Conservation (phyloP, 2,113 vertebrate species). For the Chloebia gouldiae region DNA sequence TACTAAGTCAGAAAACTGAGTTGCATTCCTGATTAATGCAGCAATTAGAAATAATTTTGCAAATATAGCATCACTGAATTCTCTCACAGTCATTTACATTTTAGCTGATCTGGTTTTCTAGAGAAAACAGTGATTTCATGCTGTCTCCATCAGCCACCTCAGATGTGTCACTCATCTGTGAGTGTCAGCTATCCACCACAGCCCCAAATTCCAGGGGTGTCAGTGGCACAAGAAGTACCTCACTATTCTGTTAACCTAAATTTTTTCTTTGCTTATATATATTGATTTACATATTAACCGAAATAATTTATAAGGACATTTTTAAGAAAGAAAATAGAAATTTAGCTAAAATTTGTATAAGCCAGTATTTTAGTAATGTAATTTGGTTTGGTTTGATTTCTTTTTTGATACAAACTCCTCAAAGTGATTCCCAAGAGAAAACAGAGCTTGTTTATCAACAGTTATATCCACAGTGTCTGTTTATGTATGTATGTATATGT, state of each 20-base stretch:
- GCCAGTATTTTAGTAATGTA: not conserved
- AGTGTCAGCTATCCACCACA: no score
- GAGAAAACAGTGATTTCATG: not conserved
- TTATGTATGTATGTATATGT: not conserved
- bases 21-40: not conserved
- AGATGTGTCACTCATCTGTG: accelerated
- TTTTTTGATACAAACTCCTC: not conserved
- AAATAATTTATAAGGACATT: not conserved
- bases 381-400: not conserved
- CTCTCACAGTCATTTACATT: not conserved
- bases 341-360: not conserved
- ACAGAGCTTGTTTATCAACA: not conserved
- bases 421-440: not conserved
- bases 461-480: not conserved
- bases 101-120: not conserved
- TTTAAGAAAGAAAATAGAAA: not conserved
- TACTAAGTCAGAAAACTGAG: not conserved
- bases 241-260: not conserved
- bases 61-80: not conserved
- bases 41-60: not conserved
- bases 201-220: not conserved
- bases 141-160: not conserved
- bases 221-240: accelerated
- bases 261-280: not conserved
- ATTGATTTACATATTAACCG: not conserved